Conservation (phyloP, 2,113 vertebrate species). For the Trogon surrucura region DNA sequence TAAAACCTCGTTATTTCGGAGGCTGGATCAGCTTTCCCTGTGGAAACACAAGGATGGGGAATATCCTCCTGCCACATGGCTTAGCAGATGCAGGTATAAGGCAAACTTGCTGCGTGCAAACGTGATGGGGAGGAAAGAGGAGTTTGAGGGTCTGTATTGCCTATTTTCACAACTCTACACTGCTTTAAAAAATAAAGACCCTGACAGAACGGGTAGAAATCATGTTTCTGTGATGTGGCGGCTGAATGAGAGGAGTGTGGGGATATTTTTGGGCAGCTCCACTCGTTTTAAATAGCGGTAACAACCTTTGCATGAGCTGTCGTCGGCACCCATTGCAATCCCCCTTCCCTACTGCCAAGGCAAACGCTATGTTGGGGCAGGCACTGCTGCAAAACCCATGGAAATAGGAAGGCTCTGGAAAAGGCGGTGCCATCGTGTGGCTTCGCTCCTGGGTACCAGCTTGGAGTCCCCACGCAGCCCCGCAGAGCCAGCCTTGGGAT, state of each 20-base stretch:
- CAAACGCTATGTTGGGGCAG: background rate
- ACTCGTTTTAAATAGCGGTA: background rate
- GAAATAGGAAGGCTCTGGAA: background rate
- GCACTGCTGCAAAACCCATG: background rate
- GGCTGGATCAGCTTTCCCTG: background rate
- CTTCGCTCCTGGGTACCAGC: background rate
- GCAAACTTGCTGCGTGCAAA: fast-evolving
- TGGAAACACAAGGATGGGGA: background rate
- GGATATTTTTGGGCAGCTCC: background rate
- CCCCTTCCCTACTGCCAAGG: background rate
- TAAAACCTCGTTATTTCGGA: background rate
- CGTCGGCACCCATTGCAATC: background rate
- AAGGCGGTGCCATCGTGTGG: conserved; percentile 13
- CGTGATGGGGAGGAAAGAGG: background rate
- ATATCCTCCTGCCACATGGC: background rate
- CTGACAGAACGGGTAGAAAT: too few species aligned
- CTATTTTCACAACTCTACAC: background rate
- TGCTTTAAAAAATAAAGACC: background rate
- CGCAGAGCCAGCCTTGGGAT: fast-evolving
- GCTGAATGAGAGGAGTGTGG: background rate
- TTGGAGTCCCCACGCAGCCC: background rate
- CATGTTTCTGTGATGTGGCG: background rate
- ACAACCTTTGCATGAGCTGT: background rate
- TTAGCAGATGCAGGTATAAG: background rate
- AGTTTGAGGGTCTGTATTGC: background rate